Evolutionary conservation across 2,888 invertebrate species (phyloP).

Genomic region (Lasioglossum oenotherae): DNA sequence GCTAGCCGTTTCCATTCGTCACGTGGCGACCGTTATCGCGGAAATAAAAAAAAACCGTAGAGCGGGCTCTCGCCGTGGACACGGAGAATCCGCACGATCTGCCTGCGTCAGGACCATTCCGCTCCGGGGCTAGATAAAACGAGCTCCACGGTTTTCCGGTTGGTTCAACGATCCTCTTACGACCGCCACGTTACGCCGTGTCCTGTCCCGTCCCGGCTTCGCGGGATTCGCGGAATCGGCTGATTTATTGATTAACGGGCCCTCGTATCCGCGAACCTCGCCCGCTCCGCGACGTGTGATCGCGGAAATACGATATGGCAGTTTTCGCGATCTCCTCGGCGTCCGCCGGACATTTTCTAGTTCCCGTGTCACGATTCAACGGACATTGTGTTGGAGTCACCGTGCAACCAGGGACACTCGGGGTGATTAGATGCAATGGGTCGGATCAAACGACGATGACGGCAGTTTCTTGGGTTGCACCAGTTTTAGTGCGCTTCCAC

Average conservation of each 20-base stretch:
- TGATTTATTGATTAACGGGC: slow-evolving; percentile 22
- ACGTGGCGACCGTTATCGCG: slow-evolving; percentile 54
- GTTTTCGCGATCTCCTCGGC: neutral
- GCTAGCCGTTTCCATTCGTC: slow-evolving; percentile 53
- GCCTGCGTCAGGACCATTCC: slow-evolving; percentile 61
- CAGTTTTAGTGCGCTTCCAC: slow-evolving; percentile 5
- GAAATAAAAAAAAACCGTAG: slow-evolving; percentile 57
- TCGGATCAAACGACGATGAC: slow-evolving; percentile 42
- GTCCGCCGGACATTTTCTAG: neutral
- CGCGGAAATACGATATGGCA: neutral
- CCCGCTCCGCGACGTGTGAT: neutral
- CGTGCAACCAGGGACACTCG: slow-evolving; percentile 12
- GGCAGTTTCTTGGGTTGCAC: slow-evolving; percentile 30
- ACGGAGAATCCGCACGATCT: slow-evolving; percentile 43
- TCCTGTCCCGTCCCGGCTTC: neutral
- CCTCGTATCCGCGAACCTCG: neutral
- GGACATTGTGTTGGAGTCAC: neutral
- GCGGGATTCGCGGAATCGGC: slow-evolving; percentile 12
- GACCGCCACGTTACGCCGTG: slow-evolving; percentile 1
- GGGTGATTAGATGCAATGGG: slow-evolving; percentile 50
- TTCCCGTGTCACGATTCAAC: neutral
- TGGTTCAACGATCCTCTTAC: slow-evolving; percentile 16
- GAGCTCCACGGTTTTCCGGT: slow-evolving; percentile 15
- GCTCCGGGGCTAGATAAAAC: slow-evolving; percentile 42
- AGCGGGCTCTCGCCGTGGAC: slow-evolving; percentile 7